A percentile compares a stretch with the other conserved stretches of the same genome.
These are phyloP conservation scores for Silurus lanzhouensis DNA, from an alignment of 2,797 vertebrate genomes.

Conservation along the genomic window DNA sequence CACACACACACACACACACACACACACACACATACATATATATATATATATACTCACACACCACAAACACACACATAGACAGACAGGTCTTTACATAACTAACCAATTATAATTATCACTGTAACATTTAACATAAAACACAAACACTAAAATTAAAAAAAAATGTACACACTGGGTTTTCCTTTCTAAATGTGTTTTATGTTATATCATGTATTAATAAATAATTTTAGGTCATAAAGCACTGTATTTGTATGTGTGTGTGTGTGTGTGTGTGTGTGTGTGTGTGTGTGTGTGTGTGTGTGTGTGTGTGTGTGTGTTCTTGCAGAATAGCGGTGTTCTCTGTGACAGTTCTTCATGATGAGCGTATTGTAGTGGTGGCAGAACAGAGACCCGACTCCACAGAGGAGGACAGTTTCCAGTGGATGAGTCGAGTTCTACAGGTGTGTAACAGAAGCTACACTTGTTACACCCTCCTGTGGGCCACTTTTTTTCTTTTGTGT, in stretches of 20 bases:
- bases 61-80: slow-evolving; percentile 11
- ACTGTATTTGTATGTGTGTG: background rate
- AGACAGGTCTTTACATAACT: background rate
- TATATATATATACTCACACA: background rate
- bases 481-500: too few relatives aligned
- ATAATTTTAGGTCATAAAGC: background rate
- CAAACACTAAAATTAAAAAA: background rate
- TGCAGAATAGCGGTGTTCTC: slow-evolving; percentile 97
- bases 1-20: slow-evolving; percentile 20
- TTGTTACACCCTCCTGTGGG: background rate
- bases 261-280: slow-evolving; percentile 6
- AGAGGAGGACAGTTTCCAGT: slow-evolving; percentile 89
- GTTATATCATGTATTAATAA: background rate
- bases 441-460: slow-evolving; percentile 58
- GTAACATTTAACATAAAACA: background rate
- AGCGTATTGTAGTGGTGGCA: slow-evolving; percentile 95
- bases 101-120: background rate
- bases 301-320: slow-evolving; percentile 36
- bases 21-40: slow-evolving; percentile 17
- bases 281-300: slow-evolving; percentile 6
- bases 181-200: background rate
- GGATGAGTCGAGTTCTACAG: slow-evolving; percentile 91
- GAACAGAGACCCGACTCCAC: slow-evolving; percentile 97
- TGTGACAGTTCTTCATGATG: slow-evolving; percentile 92
- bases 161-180: background rate